phyloP scores from a whole-genome alignment of 2,888 invertebrate species.

The Callinectes sapidus region DNA sequence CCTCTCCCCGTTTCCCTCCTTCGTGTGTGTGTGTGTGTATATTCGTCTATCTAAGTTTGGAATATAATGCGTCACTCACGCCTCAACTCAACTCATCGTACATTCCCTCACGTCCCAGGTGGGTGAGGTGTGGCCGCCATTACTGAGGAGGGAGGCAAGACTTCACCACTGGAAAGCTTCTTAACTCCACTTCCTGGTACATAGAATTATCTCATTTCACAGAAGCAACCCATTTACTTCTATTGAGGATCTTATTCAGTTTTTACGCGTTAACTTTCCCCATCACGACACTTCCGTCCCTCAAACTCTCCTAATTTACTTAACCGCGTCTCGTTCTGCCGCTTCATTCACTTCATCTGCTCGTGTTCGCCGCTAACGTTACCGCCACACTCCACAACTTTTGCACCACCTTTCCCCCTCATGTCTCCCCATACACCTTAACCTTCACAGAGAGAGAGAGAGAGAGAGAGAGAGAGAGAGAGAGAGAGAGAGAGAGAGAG shows the following conservation, averaged over 20 bases:
- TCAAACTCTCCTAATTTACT: conserved; percentile 13
- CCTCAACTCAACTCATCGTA: neutral
- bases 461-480: conserved; percentile 8
- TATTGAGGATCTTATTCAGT: neutral
- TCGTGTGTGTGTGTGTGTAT: neutral
- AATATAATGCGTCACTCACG: neutral
- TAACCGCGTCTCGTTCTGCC: neutral
- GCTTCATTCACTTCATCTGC: neutral
- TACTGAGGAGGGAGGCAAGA: neutral
- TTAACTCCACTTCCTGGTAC: neutral
- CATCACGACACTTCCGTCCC: neutral
- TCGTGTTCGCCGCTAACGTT: neutral
- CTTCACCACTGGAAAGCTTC: neutral
- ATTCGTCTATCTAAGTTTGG: neutral
- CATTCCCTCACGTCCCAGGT: neutral
- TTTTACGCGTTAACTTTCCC: neutral
- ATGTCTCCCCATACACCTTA: neutral
- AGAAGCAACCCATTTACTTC: conserved; percentile 7
- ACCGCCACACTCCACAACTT: neutral
- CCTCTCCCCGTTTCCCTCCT: neutral
- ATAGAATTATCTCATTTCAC: neutral
- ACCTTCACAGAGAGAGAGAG: neutral
- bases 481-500: conserved; percentile 9
- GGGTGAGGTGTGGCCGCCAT: neutral
- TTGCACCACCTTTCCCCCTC: neutral